Evolutionary conservation across 2,797 vertebrate genomes (phyloP).

Genomic region (Phrynocephalus guinanensis): DNA sequence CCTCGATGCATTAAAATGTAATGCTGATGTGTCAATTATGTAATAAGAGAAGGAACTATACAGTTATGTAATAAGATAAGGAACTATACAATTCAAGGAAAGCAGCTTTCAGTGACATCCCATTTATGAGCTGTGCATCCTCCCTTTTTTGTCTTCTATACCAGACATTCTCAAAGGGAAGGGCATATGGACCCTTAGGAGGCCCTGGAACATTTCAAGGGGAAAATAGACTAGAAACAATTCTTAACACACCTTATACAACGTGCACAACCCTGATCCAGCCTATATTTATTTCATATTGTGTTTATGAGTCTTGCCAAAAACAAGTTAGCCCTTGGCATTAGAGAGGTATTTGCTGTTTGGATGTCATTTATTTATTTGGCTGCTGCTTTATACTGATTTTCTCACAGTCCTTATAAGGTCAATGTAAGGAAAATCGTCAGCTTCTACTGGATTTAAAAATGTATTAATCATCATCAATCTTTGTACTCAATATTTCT

Average conservation of each 20-base stretch:
- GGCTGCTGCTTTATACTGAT: not conserved
- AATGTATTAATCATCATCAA: constrained; percentile 41
- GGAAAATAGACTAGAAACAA: no score
- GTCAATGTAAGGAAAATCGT: constrained; percentile 30
- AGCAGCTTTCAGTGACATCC: constrained; percentile 33
- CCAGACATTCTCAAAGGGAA: not conserved
- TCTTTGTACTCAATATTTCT: not conserved
- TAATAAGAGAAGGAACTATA: constrained; percentile 18
- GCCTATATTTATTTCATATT: no score
- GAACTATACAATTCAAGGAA: constrained; percentile 6
- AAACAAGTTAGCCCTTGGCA: not conserved
- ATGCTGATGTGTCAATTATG: constrained; percentile 16
- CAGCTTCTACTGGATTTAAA: not conserved
- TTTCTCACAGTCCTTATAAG: constrained; percentile 38
- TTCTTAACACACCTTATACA: no score
- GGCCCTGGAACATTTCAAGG: no score
- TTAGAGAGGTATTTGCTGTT: not conserved
- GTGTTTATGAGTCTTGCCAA: no score
- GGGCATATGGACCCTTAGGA: no score
- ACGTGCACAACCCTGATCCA: no score
- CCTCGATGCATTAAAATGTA: not conserved
- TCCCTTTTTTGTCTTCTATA: not conserved
- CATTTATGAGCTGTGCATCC: not conserved
- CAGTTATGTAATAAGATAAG: not conserved
- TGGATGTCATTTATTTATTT: constrained; percentile 9